These are phyloP conservation scores for Bibio marci DNA, from an alignment of 2,888 invertebrate species.

Conservation along the genomic window DNA sequence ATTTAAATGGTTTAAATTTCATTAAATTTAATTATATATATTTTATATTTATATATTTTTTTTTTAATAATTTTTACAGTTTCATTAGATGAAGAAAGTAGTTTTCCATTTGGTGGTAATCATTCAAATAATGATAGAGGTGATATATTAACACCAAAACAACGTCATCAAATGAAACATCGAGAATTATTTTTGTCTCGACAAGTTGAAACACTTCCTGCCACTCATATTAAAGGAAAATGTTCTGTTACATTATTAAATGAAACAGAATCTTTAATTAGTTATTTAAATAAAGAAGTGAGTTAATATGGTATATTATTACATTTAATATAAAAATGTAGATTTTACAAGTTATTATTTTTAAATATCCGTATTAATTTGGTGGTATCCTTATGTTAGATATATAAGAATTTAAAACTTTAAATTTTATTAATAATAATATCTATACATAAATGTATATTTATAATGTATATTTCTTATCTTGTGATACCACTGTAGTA, in stretches of 20 bases:
- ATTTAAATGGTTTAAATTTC: no score
- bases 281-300: conserved; percentile 93
- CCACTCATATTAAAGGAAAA: conserved; percentile 98
- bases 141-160: conserved; percentile 60
- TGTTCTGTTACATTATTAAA: conserved; percentile 97
- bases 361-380: no score
- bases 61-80: conserved; percentile 28
- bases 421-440: no score
- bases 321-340: no score
- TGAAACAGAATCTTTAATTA: conserved; percentile 92
- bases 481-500: no score
- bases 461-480: no score
- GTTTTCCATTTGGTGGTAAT: conserved; percentile 20
- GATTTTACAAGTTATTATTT: no score
- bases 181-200: conserved; percentile 95
- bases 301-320: no score
- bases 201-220: conserved; percentile 94
- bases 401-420: no score
- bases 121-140: conserved; percentile 29
- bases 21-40: no score
- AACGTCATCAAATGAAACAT: conserved; percentile 92
- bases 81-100: conserved; percentile 49
- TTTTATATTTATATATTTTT: conserved; percentile 5
- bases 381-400: no score
- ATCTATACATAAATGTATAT: no score